Evolutionary conservation across 2,113 vertebrate genomes (phyloP), one percentile per base, ranked within the genome.

Genomic region (Condylura cristata): DNA sequence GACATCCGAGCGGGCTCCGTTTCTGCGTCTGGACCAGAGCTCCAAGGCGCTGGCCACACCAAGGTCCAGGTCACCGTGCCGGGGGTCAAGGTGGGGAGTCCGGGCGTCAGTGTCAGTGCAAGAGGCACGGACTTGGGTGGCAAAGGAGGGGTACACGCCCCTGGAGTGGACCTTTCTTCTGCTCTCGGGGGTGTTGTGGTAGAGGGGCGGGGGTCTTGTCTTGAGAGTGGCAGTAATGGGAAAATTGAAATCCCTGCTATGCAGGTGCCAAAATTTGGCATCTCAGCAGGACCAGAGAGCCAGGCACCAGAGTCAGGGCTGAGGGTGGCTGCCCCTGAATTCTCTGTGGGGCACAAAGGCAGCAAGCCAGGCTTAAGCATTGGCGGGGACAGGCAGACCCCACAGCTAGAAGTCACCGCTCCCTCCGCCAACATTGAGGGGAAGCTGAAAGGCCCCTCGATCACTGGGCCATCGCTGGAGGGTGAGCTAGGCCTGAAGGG

Each of bases 241-340:
- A 97, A 96, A 6, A 80, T 98, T 93, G 97, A 97, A 74, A 97
- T 98, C 14, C 98, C 98, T 0, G 1, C 60, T 0, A 9, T 98
- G 60, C 98, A 98, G 82, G 83, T 97, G 82, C 98, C 98, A 51
- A 98, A 93, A 71, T 98, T 98, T 1, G 97, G 97, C 26, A 61
- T 98, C 68, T 74, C 61, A 0, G 1, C 61, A 0, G 17, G 46
- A 0, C 48, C 86, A 0, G 92, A 96, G 0, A 94, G 84, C 12
- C 91, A 22, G 5, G 10, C 10, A 0, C 83, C 89, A 0, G 93
- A 41, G 22, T 89, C 9, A 30, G 90, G 44, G 9, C 0, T 34
- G n/a, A 76, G 2, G 3, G 1, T 93, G 34, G 91, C 82, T 14
- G 7, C 6, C 3, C 93, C 94, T 0, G 97, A 87, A 12, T 71